Conservation (phyloP, 2,888 invertebrate species). For the Nasonia oneida region DNA sequence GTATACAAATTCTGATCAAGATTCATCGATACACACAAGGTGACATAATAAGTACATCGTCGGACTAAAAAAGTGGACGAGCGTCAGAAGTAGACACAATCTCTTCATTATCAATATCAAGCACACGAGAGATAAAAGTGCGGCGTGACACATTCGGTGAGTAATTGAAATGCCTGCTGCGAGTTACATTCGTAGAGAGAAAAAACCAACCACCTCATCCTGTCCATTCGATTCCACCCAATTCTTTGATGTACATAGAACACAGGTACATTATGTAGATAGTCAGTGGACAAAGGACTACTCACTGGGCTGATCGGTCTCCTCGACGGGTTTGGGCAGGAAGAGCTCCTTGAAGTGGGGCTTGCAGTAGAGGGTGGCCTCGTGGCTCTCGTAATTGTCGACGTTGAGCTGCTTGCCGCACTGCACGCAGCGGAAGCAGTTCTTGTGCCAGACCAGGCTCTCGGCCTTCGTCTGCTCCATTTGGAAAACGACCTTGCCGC, state of each 20-base stretch:
- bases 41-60: not conserved
- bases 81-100: not conserved
- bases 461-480: slow-evolving; percentile 98
- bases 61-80: not conserved
- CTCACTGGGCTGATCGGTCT: slow-evolving; percentile 84
- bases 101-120: slow-evolving; percentile 1
- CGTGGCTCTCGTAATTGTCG: slow-evolving; percentile 95
- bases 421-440: slow-evolving; percentile 95
- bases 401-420: slow-evolving; percentile 96
- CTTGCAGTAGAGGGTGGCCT: slow-evolving; percentile 94
- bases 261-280: not conserved
- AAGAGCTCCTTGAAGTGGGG: slow-evolving; percentile 96
- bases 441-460: slow-evolving; percentile 94
- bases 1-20: not conserved
- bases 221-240: not conserved
- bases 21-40: not conserved
- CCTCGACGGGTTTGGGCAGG: slow-evolving; percentile 93
- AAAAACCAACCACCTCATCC: not conserved
- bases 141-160: slow-evolving; percentile 13
- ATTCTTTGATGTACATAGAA: not conserved
- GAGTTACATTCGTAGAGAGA: not conserved
- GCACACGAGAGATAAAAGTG: not conserved
- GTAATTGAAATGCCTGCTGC: slow-evolving; percentile 14
- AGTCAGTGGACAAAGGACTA: slow-evolving; percentile 64
- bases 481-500: slow-evolving; percentile 94